phyloP scores from a whole-genome alignment of 2,113 vertebrate species.

The Elgaria multicarinata region DNA sequence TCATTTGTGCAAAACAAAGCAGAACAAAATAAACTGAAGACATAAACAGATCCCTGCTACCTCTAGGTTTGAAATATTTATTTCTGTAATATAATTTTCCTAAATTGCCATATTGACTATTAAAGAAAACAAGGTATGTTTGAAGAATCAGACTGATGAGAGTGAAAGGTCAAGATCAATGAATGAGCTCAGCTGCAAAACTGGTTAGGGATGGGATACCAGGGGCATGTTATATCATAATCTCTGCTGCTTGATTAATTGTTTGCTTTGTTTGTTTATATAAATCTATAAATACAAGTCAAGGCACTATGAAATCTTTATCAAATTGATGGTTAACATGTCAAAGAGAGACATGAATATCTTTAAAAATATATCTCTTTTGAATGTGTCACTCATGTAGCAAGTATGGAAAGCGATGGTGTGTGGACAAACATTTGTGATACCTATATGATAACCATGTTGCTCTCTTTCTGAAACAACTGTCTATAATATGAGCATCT shows the following conservation, averaged over 20 bases:
- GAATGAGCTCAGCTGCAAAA: background rate
- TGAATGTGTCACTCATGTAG: background rate
- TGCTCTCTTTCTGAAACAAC: background rate
- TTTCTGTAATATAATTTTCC: background rate
- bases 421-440: background rate
- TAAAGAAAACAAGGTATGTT: background rate
- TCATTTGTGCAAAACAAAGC: background rate
- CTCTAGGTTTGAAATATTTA: background rate
- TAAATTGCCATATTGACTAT: background rate
- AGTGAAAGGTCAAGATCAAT: background rate
- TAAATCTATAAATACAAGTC: background rate
- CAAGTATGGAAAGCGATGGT: background rate
- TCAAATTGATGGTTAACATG: background rate
- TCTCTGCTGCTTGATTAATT: background rate
- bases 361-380: background rate
- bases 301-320: background rate
- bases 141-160: background rate
- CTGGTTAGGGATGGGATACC: background rate
- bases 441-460: background rate
- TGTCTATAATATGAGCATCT: background rate
- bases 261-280: background rate
- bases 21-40: background rate
- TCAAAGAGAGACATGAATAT: background rate
- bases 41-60: background rate
- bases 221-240: background rate